A percentile compares a stretch with the other conserved stretches of the same genome.
These are phyloP conservation scores for Pristionchus mayeri DNA, from an alignment of 2,888 invertebrate species.

Conservation along the genomic window DNA sequence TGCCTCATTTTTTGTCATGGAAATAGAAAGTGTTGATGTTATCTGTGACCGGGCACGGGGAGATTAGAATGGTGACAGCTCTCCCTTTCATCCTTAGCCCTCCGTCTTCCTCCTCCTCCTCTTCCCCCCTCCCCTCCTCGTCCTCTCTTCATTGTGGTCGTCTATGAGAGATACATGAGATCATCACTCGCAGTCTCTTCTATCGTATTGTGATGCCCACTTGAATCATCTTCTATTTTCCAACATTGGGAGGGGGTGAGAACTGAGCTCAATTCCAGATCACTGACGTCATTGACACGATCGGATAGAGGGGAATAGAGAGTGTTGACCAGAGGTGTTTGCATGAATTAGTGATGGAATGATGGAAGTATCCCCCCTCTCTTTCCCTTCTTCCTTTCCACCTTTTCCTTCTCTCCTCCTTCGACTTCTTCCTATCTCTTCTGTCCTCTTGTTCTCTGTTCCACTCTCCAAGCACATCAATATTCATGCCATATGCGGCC, in stretches of 20 bases:
- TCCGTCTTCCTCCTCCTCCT: background rate
- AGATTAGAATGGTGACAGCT: background rate
- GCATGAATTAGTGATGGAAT: background rate
- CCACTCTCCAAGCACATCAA: constrained; percentile 30
- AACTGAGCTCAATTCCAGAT: background rate
- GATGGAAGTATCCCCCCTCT: background rate
- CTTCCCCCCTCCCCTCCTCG: background rate
- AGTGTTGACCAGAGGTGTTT: constrained; percentile 15
- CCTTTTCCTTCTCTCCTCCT: background rate
- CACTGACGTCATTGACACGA: background rate
- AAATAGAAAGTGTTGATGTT: constrained; percentile 29
- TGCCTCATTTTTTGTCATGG: background rate
- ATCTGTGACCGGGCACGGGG: background rate
- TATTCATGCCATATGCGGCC: constrained; percentile 25
- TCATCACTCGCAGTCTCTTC: background rate
- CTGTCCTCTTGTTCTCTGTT: constrained; percentile 1
- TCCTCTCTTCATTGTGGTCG: too few species aligned
- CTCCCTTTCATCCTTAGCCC: constrained; percentile 10
- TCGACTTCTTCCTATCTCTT: background rate
- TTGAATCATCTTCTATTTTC: background rate
- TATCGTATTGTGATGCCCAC: background rate
- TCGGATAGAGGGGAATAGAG: too few species aligned
- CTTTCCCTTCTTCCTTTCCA: background rate
- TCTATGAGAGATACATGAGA: too few species aligned
- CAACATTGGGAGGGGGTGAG: background rate